Base-by-base conservation (phyloP, 2,888 invertebrate genomes). In the Latrodectus hesperus region DNA sequence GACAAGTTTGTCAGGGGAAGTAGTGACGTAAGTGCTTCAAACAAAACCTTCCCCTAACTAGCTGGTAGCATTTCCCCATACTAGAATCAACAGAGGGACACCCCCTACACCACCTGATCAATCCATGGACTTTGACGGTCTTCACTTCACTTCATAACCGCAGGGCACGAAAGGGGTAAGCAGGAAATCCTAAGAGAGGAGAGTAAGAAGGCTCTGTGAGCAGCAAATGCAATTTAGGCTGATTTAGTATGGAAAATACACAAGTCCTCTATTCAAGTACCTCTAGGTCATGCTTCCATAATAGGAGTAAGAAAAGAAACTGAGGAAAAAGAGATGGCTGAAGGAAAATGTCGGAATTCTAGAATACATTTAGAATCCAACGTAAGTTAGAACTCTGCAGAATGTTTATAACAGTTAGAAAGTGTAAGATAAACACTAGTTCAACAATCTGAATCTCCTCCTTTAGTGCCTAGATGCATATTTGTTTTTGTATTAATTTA, bases 181-280 rank as follows among this genome's bases (percentile, higher is more conserved):
- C 65, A 60, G 71, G 71, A 64, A 68, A 26, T n/a, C 16, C 49
- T 38, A 11, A 53, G 51, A 26, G 73, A 64, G 68, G 38, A 49
- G 26, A 38, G 26, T 55, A 53, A 65, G 38, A 17, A 14, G 65
- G 65, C n/a, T 14, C 70, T 71, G 70, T 79, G 51, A 75, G 74
- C 60, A 38, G n/a, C 75, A 75, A 83, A 83, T 75, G 75, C 68
- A 83, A 75, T 70, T 75, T 68, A 60, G 70, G 38, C 75, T 83
- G 75, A 75, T 83, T 83, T 83, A 67, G 75, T 83, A 75, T 83
- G 82, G 82, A 83, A 83, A 83, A 70, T 75, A 83, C 82, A 68
- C 73, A 80, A 49, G 51, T 71, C 52, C 17, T 51, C 52, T 80
- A 11, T 49, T 60, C 51, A 14, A n/a, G 12, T 16, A n/a, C 60